These are phyloP conservation scores for Tupaia chinensis DNA, from an alignment of 2,113 vertebrate species.

Conservation along the genomic window DNA sequence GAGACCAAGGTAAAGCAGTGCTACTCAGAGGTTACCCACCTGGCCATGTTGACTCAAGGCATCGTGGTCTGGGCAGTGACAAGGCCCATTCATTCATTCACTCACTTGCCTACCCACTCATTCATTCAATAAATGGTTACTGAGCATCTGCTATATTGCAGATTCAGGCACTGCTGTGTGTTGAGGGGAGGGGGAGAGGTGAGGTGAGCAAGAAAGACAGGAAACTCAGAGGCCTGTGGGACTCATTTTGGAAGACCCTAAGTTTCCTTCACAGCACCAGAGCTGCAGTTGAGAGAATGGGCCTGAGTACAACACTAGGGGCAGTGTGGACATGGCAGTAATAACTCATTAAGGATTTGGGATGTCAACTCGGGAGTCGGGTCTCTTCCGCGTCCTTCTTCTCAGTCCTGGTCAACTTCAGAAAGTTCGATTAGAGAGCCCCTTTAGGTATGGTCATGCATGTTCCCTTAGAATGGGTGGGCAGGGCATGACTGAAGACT, in stretches of 20 bases:
- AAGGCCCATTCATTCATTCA: background rate
- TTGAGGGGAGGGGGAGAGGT: background rate
- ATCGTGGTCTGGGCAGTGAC: background rate
- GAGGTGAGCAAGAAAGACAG: fast-evolving
- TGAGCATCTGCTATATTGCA: background rate
- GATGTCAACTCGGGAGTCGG: background rate
- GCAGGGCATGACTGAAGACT: fast-evolving
- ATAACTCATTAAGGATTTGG: no score
- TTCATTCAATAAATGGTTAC: background rate
- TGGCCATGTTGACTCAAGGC: background rate
- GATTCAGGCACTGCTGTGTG: background rate
- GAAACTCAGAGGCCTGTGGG: background rate
- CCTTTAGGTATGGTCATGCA: background rate
- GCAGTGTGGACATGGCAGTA: no score
- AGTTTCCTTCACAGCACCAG: fast-evolving
- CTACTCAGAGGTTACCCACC: background rate
- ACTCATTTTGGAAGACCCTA: background rate
- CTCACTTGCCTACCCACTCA: background rate
- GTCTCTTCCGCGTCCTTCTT: background rate
- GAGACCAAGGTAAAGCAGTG: fast-evolving
- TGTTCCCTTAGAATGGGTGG: no score
- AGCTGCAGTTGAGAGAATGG: background rate
- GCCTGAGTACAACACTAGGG: fast-evolving
- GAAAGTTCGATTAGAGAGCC: background rate
- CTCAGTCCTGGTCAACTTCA: background rate